Conservation (phyloP, 2,113 vertebrate genomes). For the Callithrix jacchus region DNA sequence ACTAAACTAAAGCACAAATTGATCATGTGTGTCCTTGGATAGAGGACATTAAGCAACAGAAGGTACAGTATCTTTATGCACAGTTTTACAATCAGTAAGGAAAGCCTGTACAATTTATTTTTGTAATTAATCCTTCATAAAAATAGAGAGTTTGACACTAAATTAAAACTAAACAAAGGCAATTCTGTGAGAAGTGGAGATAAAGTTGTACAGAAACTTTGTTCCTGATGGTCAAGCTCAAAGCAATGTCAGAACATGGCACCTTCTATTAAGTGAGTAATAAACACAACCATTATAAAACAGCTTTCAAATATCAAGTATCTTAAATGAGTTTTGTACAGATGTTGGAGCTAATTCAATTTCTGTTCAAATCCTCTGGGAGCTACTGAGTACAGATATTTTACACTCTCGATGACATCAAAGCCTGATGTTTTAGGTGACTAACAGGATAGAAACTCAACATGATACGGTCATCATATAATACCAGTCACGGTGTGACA, state of each 20-base stretch:
- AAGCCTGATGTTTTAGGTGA: neutral
- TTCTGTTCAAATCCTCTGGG: constrained; percentile 26
- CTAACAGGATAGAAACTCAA: neutral
- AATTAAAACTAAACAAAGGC: constrained; percentile 29
- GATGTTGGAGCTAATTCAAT: constrained; percentile 44
- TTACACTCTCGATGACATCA: neutral
- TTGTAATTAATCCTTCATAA: neutral
- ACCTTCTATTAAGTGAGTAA: constrained; percentile 22
- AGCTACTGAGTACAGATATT: neutral
- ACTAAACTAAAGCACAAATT: constrained; percentile 25
- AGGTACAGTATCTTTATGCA: neutral
- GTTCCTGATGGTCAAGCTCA: neutral
- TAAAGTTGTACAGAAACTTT: neutral
- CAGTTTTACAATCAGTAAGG: constrained; percentile 15
- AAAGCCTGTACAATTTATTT: neutral
- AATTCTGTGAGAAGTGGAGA: neutral
- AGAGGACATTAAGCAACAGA: neutral
- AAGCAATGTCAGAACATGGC: neutral
- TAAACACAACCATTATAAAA: constrained; percentile 50
- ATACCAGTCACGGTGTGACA: neutral
- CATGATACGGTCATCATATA: neutral
- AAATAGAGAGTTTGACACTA: neutral
- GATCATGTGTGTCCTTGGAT: constrained; percentile 7
- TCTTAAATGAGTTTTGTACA: constrained; percentile 25
- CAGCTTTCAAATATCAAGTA: constrained; percentile 33